Conservation (phyloP, 2,113 vertebrate species). For the Puffinus mauretanicus region DNA sequence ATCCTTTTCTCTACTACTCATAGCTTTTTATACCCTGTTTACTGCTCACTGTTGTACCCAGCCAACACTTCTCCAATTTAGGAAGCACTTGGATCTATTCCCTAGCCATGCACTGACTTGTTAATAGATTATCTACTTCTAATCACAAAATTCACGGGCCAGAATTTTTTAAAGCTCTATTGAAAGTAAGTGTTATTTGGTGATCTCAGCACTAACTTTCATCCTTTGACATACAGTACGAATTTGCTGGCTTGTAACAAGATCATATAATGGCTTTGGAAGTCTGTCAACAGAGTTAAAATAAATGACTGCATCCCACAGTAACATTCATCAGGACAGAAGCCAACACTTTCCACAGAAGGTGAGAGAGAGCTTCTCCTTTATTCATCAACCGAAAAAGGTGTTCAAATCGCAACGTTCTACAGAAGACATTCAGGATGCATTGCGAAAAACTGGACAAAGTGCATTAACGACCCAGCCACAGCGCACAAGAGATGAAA, state of each 20-base stretch:
- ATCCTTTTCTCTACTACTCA: slow-evolving; percentile 4
- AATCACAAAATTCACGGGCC: not conserved
- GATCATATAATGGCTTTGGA: not conserved
- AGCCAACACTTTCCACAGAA: slow-evolving; percentile 35
- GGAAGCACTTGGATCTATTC: slow-evolving; percentile 26
- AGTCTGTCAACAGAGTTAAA: slow-evolving; percentile 13
- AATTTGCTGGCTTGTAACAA: not conserved
- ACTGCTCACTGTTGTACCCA: not conserved
- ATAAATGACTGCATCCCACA: slow-evolving; percentile 27
- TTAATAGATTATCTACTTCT: slow-evolving; percentile 12
- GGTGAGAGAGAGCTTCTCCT: not conserved
- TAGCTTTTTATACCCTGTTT: slow-evolving; percentile 16
- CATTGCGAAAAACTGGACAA: not conserved
- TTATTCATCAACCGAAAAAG: slow-evolving; percentile 52
- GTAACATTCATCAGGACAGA: not conserved
- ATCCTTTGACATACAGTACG: not conserved
- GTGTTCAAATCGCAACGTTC: not conserved
- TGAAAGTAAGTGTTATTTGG: slow-evolving; percentile 10
- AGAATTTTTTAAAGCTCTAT: slow-evolving; percentile 6
- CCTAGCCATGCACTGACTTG: not conserved
- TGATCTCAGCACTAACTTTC: slow-evolving; percentile 8
- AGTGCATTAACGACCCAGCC: not conserved
- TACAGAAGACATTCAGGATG: not conserved
- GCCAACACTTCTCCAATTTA: slow-evolving; percentile 26
- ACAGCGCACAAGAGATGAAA: not conserved